These are phyloP conservation scores for Drosophila triauraria DNA, from an alignment of 1,140 invertebrate species.

Conservation along the genomic window DNA sequence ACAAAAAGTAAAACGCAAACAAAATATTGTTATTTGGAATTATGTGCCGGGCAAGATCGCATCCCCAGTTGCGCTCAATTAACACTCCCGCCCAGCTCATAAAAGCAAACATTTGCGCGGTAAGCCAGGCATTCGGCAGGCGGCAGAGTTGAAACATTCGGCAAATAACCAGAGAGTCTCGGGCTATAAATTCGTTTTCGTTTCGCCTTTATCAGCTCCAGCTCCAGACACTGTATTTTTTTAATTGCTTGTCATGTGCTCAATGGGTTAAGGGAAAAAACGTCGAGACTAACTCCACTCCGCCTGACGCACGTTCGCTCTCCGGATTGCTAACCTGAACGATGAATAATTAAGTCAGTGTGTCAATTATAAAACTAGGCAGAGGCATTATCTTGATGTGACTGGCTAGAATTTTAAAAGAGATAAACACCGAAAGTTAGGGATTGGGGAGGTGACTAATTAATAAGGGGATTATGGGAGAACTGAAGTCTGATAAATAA, in stretches of 20 bases:
- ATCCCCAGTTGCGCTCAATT: slow-evolving; percentile 34
- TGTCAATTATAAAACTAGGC: slow-evolving; percentile 39
- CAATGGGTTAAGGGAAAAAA: slow-evolving; percentile 29
- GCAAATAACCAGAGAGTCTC: slow-evolving; percentile 4
- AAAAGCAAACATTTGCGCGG: slow-evolving; percentile 28
- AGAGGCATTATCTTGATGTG: not conserved
- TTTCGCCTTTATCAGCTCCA: slow-evolving; percentile 37
- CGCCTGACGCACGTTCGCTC: slow-evolving; percentile 49
- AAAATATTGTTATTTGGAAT: slow-evolving; percentile 26
- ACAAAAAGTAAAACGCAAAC: slow-evolving; percentile 18
- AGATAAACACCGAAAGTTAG: not conserved
- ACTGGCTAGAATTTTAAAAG: slow-evolving; percentile 4
- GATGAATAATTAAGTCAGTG: slow-evolving; percentile 67
- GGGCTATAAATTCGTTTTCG: slow-evolving; percentile 41
- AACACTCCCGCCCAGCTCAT: slow-evolving; percentile 35
- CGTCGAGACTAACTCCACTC: slow-evolving; percentile 1
- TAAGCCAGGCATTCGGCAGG: slow-evolving; percentile 10
- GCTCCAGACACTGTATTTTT: slow-evolving; percentile 48
- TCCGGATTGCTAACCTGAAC: not conserved
- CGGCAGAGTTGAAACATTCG: slow-evolving; percentile 46
- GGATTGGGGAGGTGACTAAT: not conserved
- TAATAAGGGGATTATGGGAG: not conserved
- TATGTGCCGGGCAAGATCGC: slow-evolving; percentile 12
- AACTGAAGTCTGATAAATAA: not conserved
- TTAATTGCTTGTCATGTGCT: slow-evolving; percentile 64